Percentiles rank a stretch among this genome's conserved stretches.
Conservation (phyloP, 2,113 vertebrate genomes). For the Hydrochoerus hydrochaeris region DNA sequence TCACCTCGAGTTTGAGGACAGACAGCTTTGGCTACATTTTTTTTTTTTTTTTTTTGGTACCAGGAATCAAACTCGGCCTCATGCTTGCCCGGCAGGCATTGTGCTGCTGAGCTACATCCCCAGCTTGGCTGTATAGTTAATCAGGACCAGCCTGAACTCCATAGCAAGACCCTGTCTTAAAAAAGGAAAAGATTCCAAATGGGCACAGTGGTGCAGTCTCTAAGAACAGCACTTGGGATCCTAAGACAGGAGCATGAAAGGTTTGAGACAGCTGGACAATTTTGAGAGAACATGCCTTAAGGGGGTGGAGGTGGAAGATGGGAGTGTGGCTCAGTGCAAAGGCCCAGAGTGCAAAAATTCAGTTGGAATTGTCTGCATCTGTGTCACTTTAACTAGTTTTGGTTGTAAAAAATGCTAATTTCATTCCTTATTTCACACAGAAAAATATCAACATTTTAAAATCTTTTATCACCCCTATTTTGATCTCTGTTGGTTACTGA, state of each 20-base stretch:
- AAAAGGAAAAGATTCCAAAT: background rate
- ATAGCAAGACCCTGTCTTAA: background rate
- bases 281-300: background rate
- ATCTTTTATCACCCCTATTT: background rate
- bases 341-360: background rate
- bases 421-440: constrained; percentile 21
- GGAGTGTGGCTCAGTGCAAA: background rate
- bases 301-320: background rate
- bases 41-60: no score
- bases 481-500: background rate
- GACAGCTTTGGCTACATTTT: background rate
- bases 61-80: no score
- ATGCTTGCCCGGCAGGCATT: no score
- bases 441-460: background rate
- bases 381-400: constrained; percentile 4
- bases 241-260: background rate
- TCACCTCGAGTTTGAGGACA: background rate
- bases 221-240: background rate
- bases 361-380: background rate
- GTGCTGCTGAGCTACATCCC: no score
- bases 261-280: background rate
- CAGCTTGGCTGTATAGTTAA: no score
- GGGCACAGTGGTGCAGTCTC: background rate
- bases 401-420: background rate
- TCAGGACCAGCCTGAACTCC: no score